Conservation (phyloP, 2,888 invertebrate genomes). For the Stegana nigrithorax region DNA sequence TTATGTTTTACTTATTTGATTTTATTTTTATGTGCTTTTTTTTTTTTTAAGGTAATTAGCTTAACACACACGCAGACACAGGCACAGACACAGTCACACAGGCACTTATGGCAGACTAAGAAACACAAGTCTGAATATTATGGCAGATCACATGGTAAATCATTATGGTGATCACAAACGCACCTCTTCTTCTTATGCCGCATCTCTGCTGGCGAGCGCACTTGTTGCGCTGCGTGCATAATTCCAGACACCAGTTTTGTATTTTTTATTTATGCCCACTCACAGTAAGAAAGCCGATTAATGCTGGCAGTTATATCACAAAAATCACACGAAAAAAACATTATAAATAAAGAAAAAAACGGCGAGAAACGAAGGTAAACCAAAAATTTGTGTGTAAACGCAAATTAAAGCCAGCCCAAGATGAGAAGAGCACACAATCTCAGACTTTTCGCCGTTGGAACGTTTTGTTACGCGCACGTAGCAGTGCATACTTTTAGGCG, state of each 20-base stretch:
- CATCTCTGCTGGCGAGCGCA: constrained; percentile 66
- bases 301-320: constrained; percentile 17
- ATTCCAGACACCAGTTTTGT: constrained; percentile 55
- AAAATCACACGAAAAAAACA: background rate
- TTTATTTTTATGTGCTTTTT: too few relatives aligned
- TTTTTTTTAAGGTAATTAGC: too few relatives aligned
- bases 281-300: constrained; percentile 15
- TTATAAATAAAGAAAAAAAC: background rate
- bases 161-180: constrained; percentile 22
- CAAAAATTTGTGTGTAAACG: background rate
- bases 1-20: too few relatives aligned
- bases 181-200: constrained; percentile 67
- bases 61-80: background rate
- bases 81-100: background rate
- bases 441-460: background rate
- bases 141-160: too few relatives aligned
- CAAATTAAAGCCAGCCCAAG: background rate
- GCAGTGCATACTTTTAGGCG: background rate
- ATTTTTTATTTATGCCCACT: constrained; percentile 31
- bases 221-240: constrained; percentile 56
- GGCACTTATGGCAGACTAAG: too few relatives aligned
- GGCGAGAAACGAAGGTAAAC: background rate
- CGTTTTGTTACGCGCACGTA: too few relatives aligned
- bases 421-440: background rate
- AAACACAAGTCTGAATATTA: too few relatives aligned